A percentile compares a stretch with the other conserved stretches of the same genome.
phyloP scores from a whole-genome alignment of 2,113 vertebrate species.

The Fregetta grallaria region DNA sequence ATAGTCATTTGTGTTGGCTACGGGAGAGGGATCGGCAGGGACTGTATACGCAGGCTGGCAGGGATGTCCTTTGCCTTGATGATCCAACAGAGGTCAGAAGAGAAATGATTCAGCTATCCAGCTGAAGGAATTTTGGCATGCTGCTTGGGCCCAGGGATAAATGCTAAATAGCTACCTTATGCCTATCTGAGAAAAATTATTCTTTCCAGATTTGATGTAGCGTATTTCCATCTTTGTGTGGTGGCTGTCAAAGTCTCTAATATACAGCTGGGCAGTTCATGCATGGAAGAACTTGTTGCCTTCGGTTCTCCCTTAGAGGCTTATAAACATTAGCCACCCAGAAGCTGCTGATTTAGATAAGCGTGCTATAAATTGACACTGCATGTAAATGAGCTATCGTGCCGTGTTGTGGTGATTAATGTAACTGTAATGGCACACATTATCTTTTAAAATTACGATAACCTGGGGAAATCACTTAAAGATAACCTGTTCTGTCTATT shows the following conservation, averaged over 20 bases:
- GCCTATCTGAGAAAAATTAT: not conserved
- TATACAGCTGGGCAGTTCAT: constrained; percentile 36
- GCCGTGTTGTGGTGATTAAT: constrained; percentile 52
- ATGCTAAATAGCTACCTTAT: not conserved
- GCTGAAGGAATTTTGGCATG: not conserved
- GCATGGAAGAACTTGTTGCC: constrained; percentile 48
- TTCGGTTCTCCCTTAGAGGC: constrained; percentile 1
- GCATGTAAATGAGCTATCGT: constrained; percentile 39
- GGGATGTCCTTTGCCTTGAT: not conserved
- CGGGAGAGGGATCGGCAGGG: not conserved
- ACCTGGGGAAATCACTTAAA: constrained; percentile 35
- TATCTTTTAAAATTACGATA: constrained; percentile 41
- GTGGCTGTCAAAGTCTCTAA: not conserved
- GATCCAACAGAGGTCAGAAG: constrained; percentile 6
- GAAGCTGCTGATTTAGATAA: constrained; percentile 44
- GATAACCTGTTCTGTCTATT: constrained; percentile 20
- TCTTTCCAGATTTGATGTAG: not conserved
- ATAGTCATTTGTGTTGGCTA: not conserved
- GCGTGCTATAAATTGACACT: constrained; percentile 36
- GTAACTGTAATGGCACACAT: not conserved
- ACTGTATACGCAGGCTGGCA: not conserved
- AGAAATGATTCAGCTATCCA: not conserved
- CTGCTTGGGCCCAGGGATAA: not conserved
- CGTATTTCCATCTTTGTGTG: not conserved
- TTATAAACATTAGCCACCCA: constrained; percentile 37